Percentiles rank a stretch among this genome's conserved stretches.
phyloP scores from a whole-genome alignment of 1,140 invertebrate genomes.

The Brachionus calyciflorus region DNA sequence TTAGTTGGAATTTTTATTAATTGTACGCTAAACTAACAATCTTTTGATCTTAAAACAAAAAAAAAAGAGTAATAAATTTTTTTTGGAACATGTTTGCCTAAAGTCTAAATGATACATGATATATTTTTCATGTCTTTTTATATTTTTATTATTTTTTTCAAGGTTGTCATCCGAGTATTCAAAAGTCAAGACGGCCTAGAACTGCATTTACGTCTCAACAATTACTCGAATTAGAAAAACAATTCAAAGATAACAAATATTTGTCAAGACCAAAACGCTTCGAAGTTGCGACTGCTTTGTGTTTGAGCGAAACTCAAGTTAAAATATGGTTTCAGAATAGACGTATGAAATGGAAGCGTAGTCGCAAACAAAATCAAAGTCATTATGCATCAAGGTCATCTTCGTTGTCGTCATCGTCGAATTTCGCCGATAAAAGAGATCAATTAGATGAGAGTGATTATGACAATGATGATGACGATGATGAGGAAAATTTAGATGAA shows the following conservation, averaged over 20 bases:
- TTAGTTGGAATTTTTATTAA: slow-evolving; percentile 25
- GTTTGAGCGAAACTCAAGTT: slow-evolving; percentile 95
- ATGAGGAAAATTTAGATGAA: slow-evolving; percentile 11
- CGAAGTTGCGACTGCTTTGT: slow-evolving; percentile 92
- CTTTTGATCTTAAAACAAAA: slow-evolving; percentile 6
- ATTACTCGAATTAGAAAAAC: slow-evolving; percentile 91
- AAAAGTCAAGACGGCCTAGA: slow-evolving; percentile 84
- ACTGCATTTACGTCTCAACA: slow-evolving; percentile 98
- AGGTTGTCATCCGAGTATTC: slow-evolving; percentile 16
- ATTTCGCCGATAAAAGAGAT: neutral
- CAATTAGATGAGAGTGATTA: neutral
- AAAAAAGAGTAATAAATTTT: neutral
- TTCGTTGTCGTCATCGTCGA: neutral
- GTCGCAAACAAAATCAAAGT: slow-evolving; percentile 29
- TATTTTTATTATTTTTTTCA: too few relatives aligned
- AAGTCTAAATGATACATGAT: slow-evolving; percentile 3
- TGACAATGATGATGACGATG: neutral
- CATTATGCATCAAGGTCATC: neutral
- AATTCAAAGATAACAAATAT: slow-evolving; percentile 98
- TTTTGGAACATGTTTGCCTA: too few relatives aligned
- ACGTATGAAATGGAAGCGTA: slow-evolving; percentile 47
- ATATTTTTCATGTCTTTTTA: neutral
- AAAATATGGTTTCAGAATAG: slow-evolving; percentile 47
- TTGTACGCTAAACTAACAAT: slow-evolving; percentile 27
- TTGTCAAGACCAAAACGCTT: slow-evolving; percentile 93